Evolutionary conservation across 2,113 vertebrate species (phyloP).

Genomic region (Protobothrops mucrosquamatus): DNA sequence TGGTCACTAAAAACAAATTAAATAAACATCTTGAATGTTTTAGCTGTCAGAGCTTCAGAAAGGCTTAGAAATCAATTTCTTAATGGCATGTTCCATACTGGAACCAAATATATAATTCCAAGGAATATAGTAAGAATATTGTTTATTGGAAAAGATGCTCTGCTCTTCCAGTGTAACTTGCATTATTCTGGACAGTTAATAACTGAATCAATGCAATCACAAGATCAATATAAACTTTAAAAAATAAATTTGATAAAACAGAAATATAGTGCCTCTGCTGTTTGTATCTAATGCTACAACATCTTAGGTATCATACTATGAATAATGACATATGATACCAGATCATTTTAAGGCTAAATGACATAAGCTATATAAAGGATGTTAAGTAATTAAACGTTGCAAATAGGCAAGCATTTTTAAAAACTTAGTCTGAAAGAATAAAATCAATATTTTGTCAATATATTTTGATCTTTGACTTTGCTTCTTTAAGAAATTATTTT

Average conservation of each 20-base stretch:
- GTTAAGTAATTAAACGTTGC: neutral
- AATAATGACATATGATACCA: neutral
- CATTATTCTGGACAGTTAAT: neutral
- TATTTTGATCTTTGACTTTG: neutral
- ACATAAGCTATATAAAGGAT: neutral
- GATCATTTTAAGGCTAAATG: neutral
- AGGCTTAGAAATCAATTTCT: neutral
- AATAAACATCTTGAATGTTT: neutral
- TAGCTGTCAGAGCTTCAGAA: neutral
- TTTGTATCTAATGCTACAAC: neutral
- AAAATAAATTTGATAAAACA: neutral
- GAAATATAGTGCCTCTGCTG: neutral
- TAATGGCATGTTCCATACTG: neutral
- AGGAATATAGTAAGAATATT: neutral
- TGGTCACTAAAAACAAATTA: neutral
- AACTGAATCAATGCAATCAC: neutral
- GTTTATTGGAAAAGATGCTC: neutral
- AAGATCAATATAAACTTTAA: neutral
- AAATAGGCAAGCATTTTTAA: neutral
- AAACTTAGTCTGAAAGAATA: neutral
- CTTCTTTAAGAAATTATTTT: too few relatives aligned
- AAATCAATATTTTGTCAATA: neutral
- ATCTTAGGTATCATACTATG: neutral
- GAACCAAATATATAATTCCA: neutral
- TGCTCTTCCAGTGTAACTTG: neutral